A percentile compares a stretch with the other conserved stretches of the same genome.
phyloP scores from a whole-genome alignment of 2,888 invertebrate genomes.

The Heliconius ismenius region DNA sequence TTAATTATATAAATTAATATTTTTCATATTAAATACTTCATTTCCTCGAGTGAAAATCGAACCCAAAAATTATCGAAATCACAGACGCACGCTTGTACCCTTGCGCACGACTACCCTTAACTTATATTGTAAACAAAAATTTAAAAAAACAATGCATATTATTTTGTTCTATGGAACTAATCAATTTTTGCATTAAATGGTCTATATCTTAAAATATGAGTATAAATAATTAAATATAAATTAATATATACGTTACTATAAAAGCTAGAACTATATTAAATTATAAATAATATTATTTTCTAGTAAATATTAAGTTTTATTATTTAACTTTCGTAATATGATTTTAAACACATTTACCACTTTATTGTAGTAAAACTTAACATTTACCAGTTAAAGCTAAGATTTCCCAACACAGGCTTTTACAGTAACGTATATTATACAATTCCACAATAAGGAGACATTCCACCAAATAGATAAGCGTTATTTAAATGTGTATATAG shows the following conservation, averaged over 20 bases:
- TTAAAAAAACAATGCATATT: too few species aligned
- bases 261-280: neutral
- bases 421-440: neutral
- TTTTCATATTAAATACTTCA: too few species aligned
- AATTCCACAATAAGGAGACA: constrained; percentile 44
- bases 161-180: too few species aligned
- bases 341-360: neutral
- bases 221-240: neutral
- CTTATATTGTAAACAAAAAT: too few species aligned
- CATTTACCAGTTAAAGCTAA: neutral
- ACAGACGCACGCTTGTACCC: too few species aligned
- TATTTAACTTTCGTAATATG: neutral
- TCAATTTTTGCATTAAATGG: neutral
- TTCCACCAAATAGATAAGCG: constrained; percentile 61
- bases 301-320: neutral
- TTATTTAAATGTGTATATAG: constrained; percentile 52
- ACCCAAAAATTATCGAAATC: too few species aligned
- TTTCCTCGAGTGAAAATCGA: too few species aligned
- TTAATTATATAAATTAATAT: too few species aligned
- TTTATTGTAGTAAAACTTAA: neutral
- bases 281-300: neutral
- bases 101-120: too few species aligned
- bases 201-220: neutral
- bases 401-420: neutral
- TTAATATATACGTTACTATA: neutral